A percentile compares a stretch with the other conserved stretches of the same genome.
Evolutionary conservation across 2,797 vertebrate genomes (phyloP).

Genomic region (Ceryle rudis): DNA sequence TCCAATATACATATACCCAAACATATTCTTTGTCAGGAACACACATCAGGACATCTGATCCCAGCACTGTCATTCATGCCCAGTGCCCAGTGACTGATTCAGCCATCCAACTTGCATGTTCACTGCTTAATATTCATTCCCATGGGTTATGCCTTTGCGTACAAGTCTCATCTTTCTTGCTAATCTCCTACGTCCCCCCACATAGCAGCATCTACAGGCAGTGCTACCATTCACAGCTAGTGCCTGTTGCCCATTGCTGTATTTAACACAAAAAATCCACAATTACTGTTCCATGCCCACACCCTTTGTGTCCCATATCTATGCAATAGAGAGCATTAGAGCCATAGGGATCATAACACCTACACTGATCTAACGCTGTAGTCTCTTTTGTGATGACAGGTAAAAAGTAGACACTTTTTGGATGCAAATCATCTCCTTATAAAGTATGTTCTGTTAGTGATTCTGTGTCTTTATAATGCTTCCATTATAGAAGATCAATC

Average conservation of each 20-base stretch:
- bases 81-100: not conserved
- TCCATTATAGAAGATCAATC: not conserved
- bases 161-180: not conserved
- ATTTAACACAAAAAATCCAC: not conserved
- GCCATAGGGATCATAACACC: not conserved
- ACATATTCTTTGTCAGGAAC: not conserved
- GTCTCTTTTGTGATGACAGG: not conserved
- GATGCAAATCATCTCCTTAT: not conserved
- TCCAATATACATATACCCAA: not conserved
- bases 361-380: not conserved
- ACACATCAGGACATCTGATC: not conserved
- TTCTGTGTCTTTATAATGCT: not conserved
- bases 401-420: not conserved
- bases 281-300: not conserved
- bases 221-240: not conserved
- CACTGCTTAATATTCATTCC: not conserved
- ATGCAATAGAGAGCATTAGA: not conserved
- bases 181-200: not conserved
- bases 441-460: not conserved
- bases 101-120: not conserved
- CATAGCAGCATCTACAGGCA: not conserved
- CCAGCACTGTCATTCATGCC: not conserved
- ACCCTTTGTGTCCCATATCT: not conserved
- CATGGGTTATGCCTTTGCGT: not conserved
- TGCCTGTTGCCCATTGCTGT: not conserved